Evolutionary conservation across 2,797 vertebrate species (phyloP).

Genomic region (Neopelma chrysocephalum): DNA sequence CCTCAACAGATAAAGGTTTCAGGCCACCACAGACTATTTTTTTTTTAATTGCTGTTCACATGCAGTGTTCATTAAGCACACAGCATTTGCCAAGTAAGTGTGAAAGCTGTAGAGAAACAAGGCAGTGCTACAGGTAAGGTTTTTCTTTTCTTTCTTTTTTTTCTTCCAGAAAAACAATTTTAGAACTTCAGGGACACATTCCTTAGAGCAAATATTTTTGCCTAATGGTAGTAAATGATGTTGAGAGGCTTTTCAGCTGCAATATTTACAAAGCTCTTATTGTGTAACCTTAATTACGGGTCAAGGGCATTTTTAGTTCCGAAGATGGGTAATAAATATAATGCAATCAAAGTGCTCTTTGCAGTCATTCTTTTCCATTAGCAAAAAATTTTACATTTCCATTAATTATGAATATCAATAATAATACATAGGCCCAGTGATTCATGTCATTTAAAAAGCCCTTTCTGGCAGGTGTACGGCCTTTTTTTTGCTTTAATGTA

Average conservation of each 20-base stretch:
- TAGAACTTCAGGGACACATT: neutral
- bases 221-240: neutral
- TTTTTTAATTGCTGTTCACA: neutral
- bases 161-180: neutral
- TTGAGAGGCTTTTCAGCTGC: neutral
- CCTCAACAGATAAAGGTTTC: neutral
- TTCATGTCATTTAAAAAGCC: neutral
- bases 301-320: constrained; percentile 14
- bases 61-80: neutral
- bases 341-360: constrained; percentile 19
- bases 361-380: constrained; percentile 5
- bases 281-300: constrained; percentile 8
- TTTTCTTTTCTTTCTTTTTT: neutral
- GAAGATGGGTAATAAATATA: neutral
- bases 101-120: neutral
- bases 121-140: neutral
- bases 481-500: neutral
- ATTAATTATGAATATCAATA: constrained; percentile 42
- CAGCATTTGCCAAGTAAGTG: neutral
- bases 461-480: neutral
- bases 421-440: neutral
- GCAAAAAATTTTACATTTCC: neutral
- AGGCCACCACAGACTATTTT: neutral
- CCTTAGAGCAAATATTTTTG: neutral
- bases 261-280: constrained; percentile 34